These are phyloP conservation scores for Pasiphila rectangulata DNA, from an alignment of 2,888 invertebrate genomes.

Conservation along the genomic window DNA sequence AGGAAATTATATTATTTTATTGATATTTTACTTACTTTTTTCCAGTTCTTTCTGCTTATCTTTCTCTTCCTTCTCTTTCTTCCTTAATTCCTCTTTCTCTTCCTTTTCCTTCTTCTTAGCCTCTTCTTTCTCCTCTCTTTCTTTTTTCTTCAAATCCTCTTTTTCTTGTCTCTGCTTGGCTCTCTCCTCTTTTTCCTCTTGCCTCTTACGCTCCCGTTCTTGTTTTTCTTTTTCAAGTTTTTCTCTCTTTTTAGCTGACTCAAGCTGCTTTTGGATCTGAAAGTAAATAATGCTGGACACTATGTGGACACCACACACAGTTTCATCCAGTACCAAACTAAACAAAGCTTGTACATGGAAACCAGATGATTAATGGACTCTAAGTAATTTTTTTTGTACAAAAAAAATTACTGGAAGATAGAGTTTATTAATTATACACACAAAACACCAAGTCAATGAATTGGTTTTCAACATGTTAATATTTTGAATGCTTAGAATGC, in stretches of 20 bases:
- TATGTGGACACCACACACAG: too few species aligned
- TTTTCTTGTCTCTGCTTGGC: slow-evolving; percentile 69
- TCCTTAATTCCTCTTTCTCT: slow-evolving; percentile 78
- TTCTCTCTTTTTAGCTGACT: slow-evolving; percentile 79
- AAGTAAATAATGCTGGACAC: too few species aligned
- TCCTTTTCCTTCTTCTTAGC: slow-evolving; percentile 67
- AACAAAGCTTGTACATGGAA: too few species aligned
- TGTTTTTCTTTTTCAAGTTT: slow-evolving; percentile 75
- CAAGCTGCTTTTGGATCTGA: slow-evolving; percentile 79
- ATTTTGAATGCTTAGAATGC: too few species aligned
- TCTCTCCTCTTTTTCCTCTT: slow-evolving; percentile 73
- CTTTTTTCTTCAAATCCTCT: slow-evolving; percentile 61
- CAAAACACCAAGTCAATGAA: too few species aligned
- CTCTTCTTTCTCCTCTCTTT: slow-evolving; percentile 72
- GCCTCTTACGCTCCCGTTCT: slow-evolving; percentile 67
- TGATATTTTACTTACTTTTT: slow-evolving; percentile 71
- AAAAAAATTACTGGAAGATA: slow-evolving; percentile 2
- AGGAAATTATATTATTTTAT: too few species aligned
- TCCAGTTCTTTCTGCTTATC: slow-evolving; percentile 80
- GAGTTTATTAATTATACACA: too few species aligned
- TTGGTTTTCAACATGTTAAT: too few species aligned
- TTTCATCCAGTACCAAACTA: too few species aligned
- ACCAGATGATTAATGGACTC: too few species aligned
- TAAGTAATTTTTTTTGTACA: too few species aligned
- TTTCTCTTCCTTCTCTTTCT: slow-evolving; percentile 76